A percentile compares a stretch with the other conserved stretches of the same genome.
phyloP scores from a whole-genome alignment of 2,113 vertebrate species.

The Rattus norvegicus region DNA sequence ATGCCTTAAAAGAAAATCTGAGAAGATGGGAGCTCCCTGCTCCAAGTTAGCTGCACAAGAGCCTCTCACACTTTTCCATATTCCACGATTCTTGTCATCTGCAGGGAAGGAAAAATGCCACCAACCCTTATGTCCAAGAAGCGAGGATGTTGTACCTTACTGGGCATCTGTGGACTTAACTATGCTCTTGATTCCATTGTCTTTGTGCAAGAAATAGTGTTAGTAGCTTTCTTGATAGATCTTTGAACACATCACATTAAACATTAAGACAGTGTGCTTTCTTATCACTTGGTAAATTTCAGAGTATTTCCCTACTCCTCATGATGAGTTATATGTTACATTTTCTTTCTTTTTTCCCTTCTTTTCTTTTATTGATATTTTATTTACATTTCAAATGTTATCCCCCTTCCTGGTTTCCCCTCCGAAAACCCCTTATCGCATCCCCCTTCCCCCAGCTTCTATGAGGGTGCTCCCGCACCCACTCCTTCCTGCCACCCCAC shows the following conservation, averaged over 20 bases:
- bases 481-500: too few relatives aligned
- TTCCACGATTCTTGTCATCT: not conserved
- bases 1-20: not conserved
- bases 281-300: not conserved
- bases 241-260: not conserved
- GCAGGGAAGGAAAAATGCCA: not conserved
- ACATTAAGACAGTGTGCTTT: not conserved
- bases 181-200: not conserved
- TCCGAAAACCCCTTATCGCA: too few relatives aligned
- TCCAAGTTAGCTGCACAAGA: not conserved
- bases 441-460: too few relatives aligned
- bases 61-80: not conserved
- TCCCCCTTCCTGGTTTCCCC: too few relatives aligned
- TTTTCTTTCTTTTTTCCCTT: not conserved
- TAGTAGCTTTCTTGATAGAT: not conserved
- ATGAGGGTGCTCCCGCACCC: too few relatives aligned
- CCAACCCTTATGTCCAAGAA: not conserved
- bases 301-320: not conserved
- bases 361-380: too few relatives aligned
- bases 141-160: not conserved
- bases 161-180: not conserved
- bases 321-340: not conserved
- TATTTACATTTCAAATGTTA: too few relatives aligned
- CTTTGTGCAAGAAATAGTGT: not conserved
- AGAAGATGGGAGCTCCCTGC: too few relatives aligned